Evolutionary conservation across 2,797 vertebrate species (phyloP).

Genomic region (Martes flavigula): DNA sequence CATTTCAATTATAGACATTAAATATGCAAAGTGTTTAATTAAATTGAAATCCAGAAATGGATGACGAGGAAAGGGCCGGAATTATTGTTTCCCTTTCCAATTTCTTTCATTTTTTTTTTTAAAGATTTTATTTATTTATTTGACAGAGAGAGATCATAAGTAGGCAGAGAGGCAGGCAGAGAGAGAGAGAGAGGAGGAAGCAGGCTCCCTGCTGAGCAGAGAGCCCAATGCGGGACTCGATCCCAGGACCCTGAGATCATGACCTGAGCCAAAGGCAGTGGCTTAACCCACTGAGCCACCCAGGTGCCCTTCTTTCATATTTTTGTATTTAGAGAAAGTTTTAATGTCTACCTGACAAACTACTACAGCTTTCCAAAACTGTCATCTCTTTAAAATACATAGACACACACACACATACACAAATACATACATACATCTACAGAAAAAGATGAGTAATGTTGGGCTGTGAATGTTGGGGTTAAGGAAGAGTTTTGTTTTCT

Average conservation of each 20-base stretch:
- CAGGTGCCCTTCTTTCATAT: background rate
- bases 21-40: conserved; percentile 19
- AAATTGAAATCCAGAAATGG: background rate
- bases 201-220: too few species aligned
- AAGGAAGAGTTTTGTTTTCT: background rate
- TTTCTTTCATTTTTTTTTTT: conserved; percentile 20
- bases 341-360: background rate
- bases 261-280: too few species aligned
- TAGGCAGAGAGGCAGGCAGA: too few species aligned
- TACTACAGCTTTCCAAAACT: background rate
- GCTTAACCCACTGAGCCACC: too few species aligned
- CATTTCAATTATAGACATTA: background rate
- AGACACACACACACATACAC: background rate
- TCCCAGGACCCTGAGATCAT: too few species aligned
- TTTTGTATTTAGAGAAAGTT: conserved; percentile 6
- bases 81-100: background rate
- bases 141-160: too few species aligned
- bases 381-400: background rate
- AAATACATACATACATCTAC: background rate
- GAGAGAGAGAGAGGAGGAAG: too few species aligned
- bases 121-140: too few species aligned
- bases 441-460: background rate
- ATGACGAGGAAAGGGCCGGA: background rate
- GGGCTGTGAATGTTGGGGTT: background rate
- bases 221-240: too few species aligned